These are phyloP conservation scores for Synergus itoensis DNA, from an alignment of 2,888 invertebrate genomes.

Conservation along the genomic window DNA sequence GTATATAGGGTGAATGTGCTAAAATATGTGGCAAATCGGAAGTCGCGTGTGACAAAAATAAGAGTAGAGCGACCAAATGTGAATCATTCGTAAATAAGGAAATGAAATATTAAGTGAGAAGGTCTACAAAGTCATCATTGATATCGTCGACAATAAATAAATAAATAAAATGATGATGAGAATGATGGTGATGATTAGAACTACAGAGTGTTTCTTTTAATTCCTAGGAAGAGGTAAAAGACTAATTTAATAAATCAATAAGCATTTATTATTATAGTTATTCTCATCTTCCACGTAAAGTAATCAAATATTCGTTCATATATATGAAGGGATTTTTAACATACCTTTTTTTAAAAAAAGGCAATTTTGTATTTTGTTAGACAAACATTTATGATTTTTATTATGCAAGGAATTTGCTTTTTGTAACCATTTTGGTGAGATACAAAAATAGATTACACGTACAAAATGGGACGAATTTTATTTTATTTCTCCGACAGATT, in stretches of 20 bases:
- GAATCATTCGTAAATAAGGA: constrained; percentile 12
- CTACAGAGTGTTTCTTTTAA: background rate
- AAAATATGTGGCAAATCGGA: constrained; percentile 35
- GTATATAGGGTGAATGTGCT: constrained; percentile 28
- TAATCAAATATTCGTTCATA: background rate
- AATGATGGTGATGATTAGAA: background rate
- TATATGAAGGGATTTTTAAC: background rate
- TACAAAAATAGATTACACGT: constrained; percentile 8
- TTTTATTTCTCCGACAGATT: constrained; percentile 2
- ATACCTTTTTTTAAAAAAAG: background rate
- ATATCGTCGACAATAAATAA: background rate
- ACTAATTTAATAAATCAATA: background rate
- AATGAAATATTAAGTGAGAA: background rate
- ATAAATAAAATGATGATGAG: no score
- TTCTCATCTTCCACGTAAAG: background rate
- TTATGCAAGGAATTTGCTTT: background rate
- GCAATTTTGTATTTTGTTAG: background rate
- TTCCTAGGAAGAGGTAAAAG: background rate
- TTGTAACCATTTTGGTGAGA: background rate
- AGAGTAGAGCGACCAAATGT: background rate
- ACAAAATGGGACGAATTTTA: constrained; percentile 3
- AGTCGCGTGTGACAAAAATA: constrained; percentile 33
- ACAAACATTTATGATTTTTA: background rate
- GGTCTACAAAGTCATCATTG: no score
- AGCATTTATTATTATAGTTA: no score